Evolutionary conservation across 2,797 vertebrate genomes (phyloP).

Genomic region (Pempheris klunzingeri): DNA sequence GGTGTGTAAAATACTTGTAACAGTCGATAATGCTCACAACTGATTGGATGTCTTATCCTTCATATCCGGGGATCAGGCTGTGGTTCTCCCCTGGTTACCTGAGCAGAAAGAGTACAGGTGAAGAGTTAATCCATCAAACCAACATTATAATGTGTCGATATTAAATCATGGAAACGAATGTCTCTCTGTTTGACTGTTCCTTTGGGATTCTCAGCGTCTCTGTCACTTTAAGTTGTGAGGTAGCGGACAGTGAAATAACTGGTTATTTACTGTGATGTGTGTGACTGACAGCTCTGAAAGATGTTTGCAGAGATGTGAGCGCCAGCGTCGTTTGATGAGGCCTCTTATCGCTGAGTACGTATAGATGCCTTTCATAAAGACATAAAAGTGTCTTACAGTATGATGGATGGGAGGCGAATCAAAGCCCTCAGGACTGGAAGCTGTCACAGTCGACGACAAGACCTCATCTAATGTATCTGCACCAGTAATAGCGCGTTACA

Average conservation of each 20-base stretch:
- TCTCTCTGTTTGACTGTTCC: constrained; percentile 24
- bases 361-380: constrained; percentile 49
- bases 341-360: constrained; percentile 44
- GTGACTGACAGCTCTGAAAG: constrained; percentile 50
- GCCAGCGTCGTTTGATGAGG: constrained; percentile 40
- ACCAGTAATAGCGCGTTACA: constrained; percentile 12
- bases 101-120: constrained; percentile 8
- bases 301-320: constrained; percentile 42
- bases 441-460: constrained; percentile 33
- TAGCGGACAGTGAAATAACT: constrained; percentile 11
- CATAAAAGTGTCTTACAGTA: constrained; percentile 52
- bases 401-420: constrained; percentile 63
- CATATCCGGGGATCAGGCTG: constrained; percentile 18
- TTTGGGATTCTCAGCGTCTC: constrained; percentile 20
- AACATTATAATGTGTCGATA: neutral
- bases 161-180: constrained; percentile 2
- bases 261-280: constrained; percentile 24
- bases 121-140: neutral
- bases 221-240: constrained; percentile 13
- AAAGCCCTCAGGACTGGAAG: constrained; percentile 45
- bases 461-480: constrained; percentile 8
- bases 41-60: constrained; percentile 62
- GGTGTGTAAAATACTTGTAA: constrained; percentile 44
- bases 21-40: constrained; percentile 70
- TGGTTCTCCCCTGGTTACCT: constrained; percentile 61